A percentile compares a stretch with the other conserved stretches of the same genome.
Evolutionary conservation across 2,797 vertebrate species (phyloP).

Genomic region (Acrocephalus scirpaceus): DNA sequence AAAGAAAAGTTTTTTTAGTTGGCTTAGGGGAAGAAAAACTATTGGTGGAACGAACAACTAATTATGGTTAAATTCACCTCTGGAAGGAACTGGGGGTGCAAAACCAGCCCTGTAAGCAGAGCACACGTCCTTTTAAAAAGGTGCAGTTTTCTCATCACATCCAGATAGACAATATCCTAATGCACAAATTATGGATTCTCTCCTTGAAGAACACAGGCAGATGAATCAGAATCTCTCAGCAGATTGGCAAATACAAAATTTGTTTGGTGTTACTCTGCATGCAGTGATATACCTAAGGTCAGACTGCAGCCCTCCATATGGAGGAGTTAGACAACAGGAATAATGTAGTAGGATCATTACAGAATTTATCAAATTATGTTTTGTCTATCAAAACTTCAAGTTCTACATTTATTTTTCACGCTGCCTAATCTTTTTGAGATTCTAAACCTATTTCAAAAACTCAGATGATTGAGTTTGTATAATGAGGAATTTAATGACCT

Average conservation of each 20-base stretch:
- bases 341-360: background rate
- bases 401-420: conserved; percentile 40
- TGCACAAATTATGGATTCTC: background rate
- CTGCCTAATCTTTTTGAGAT: conserved; percentile 36
- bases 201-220: background rate
- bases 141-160: background rate
- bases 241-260: background rate
- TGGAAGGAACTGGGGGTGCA: background rate
- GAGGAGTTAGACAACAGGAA: background rate
- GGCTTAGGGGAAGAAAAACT: background rate
- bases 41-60: background rate
- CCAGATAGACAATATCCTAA: background rate
- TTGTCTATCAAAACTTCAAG: conserved; percentile 15
- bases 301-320: background rate
- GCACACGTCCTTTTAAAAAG: background rate
- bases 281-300: background rate
- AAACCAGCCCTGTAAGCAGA: background rate
- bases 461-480: conserved; percentile 59
- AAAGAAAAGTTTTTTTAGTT: background rate
- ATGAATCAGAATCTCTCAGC: background rate
- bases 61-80: background rate
- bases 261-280: background rate
- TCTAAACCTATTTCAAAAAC: conserved; percentile 63
- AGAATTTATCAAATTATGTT: background rate
- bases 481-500: conserved; percentile 70